Conservation (phyloP, 1,140 invertebrate species). For the Ostrea edulis region DNA sequence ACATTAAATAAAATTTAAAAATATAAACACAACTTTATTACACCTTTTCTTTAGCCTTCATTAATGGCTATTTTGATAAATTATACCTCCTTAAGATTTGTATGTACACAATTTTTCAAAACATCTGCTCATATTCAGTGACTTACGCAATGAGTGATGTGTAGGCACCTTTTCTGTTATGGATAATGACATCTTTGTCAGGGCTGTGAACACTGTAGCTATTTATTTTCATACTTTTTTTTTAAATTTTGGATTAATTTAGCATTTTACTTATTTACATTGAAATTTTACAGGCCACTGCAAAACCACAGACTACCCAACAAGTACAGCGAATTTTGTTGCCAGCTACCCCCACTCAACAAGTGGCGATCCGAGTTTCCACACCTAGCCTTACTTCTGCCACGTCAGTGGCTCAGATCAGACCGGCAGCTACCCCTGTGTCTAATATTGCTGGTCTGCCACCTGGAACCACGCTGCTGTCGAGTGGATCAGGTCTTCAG, state of each 20-base stretch:
- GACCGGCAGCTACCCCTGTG: slow-evolving; percentile 69
- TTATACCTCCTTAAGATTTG: too few relatives aligned
- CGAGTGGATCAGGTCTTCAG: slow-evolving; percentile 73
- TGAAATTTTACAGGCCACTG: slow-evolving; percentile 47
- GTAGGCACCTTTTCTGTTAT: too few relatives aligned
- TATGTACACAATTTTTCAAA: too few relatives aligned
- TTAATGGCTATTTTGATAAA: too few relatives aligned
- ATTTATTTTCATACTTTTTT: neutral
- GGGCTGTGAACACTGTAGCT: too few relatives aligned
- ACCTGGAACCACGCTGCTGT: slow-evolving; percentile 80
- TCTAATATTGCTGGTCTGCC: slow-evolving; percentile 80
- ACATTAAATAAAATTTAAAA: too few relatives aligned
- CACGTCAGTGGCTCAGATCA: slow-evolving; percentile 64
- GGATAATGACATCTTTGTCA: too few relatives aligned
- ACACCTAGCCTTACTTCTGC: slow-evolving; percentile 53
- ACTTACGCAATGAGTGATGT: too few relatives aligned
- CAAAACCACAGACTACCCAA: slow-evolving; percentile 50
- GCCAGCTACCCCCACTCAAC: slow-evolving; percentile 69
- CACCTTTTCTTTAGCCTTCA: too few relatives aligned
- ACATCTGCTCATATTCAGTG: too few relatives aligned
- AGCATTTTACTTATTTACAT: neutral
- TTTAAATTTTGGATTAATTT: neutral
- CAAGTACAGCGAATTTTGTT: slow-evolving; percentile 74
- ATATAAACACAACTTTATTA: too few relatives aligned
- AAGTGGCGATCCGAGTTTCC: slow-evolving; percentile 64